Conservation (phyloP, 1,140 invertebrate species). For the Drosophila pandora region DNA sequence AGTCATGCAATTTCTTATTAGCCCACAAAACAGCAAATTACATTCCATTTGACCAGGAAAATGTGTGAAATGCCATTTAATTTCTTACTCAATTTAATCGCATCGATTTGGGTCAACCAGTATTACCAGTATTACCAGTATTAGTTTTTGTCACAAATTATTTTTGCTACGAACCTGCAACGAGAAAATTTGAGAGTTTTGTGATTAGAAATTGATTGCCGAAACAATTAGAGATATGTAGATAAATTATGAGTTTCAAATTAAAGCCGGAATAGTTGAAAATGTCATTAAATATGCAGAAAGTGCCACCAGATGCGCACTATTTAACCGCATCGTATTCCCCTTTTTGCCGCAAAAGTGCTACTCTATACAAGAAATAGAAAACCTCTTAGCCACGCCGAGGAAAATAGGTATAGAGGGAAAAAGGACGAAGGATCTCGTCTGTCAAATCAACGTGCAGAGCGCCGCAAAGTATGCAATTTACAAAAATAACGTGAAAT, state of each 20-base stretch:
- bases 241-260: neutral
- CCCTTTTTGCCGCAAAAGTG: neutral
- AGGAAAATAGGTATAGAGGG: neutral
- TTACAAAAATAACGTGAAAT: slow-evolving; percentile 67
- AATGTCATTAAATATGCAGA: neutral
- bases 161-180: slow-evolving; percentile 55
- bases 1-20: slow-evolving; percentile 69
- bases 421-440: slow-evolving; percentile 9
- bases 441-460: slow-evolving; percentile 54
- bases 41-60: slow-evolving; percentile 8
- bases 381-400: slow-evolving; percentile 2
- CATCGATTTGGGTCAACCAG: slow-evolving; percentile 40
- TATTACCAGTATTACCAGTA: slow-evolving; percentile 26
- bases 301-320: neutral
- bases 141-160: slow-evolving; percentile 26
- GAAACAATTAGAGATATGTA: neutral
- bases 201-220: neutral
- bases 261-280: neutral
- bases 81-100: slow-evolving; percentile 65
- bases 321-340: neutral
- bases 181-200: slow-evolving; percentile 6
- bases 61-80: slow-evolving; percentile 50
- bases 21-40: slow-evolving; percentile 22
- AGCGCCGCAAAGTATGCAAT: slow-evolving; percentile 61
- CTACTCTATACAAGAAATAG: neutral